Base-by-base conservation (phyloP, 2,888 invertebrate genomes). In the Drosophila cognata region DNA sequence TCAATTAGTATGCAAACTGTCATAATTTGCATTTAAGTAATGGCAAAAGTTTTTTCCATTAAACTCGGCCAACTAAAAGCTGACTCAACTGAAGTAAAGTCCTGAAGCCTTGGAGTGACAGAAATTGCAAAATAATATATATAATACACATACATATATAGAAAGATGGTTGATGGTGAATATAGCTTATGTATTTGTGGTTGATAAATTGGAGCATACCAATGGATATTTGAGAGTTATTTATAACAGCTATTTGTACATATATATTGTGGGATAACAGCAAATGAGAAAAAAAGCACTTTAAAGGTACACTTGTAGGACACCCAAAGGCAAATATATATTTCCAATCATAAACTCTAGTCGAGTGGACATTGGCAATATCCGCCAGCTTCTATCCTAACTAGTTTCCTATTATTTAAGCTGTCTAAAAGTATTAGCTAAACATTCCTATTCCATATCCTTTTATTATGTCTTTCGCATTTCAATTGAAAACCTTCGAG, bases 21-120 rank as follows among this genome's bases (percentile, higher is more conserved):
- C 81, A 76, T 79, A 64, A 88, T 89, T 84, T 88, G 82, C 86
- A 84, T 89, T 84, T 73, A 75, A 76, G 71, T 85, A 88, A 87
- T 83, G 81, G 77, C 66, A 35, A 85, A 87, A 87, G 88, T 89
- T 87, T 76, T 43, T 73, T 66, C 56, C 88, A 74, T 84, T 73
- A 75, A 78, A 74, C 71, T 88, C 55, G 48, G 50, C 38, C 55
- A 73, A 46, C 57, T 52, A 38, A 55, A 35, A 56, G 33, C 58
- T 13, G 13, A 58, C 53, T 33, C 55, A 36, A 28, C 55, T 57
- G 10, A 21, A 43, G 29, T 21, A 4, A 41, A 41, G 38, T 41
- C 35, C 28, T 13, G 36, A 38, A 38, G 55, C 36, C 56, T 48
- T 64, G 38, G 52, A 66, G 48, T 59, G 31, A 33, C 55, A 31